Percentiles rank a stretch among this genome's conserved stretches.
Evolutionary conservation across 2,888 invertebrate genomes (phyloP).

Genomic region (Dromius quadrimaculatus): DNA sequence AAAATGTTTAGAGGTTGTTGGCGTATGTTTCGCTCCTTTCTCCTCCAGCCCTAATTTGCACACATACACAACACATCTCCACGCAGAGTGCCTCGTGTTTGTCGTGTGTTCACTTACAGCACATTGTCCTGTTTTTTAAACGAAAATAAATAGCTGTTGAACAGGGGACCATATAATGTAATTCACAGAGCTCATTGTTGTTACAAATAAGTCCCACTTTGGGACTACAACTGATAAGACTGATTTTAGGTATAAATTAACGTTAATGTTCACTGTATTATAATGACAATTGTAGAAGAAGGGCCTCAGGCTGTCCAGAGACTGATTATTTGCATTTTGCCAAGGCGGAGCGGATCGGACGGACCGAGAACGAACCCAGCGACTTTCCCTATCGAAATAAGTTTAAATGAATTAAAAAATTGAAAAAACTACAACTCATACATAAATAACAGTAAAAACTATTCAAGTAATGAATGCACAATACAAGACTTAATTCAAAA

Average conservation of each 20-base stretch:
- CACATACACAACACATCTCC: slow-evolving; percentile 33
- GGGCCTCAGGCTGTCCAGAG: slow-evolving; percentile 38
- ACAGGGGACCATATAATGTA: slow-evolving; percentile 50
- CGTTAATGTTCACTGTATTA: slow-evolving; percentile 46
- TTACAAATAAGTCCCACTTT: slow-evolving; percentile 38
- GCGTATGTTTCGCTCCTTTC: slow-evolving; percentile 18
- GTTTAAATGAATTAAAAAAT: slow-evolving; percentile 21
- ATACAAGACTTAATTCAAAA: too few species aligned
- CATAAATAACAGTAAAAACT: background rate
- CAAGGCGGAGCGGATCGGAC: slow-evolving; percentile 47
- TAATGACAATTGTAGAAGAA: slow-evolving; percentile 31
- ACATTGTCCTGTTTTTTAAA: slow-evolving; percentile 27
- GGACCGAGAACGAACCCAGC: slow-evolving; percentile 44
- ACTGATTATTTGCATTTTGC: slow-evolving; percentile 49
- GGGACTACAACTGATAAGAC: slow-evolving; percentile 46
- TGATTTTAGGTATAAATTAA: slow-evolving; percentile 50
- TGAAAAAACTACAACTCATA: slow-evolving; percentile 5
- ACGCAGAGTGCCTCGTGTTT: slow-evolving; percentile 48
- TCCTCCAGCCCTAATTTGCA: slow-evolving; percentile 31
- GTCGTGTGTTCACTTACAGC: slow-evolving; percentile 44
- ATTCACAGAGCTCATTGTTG: slow-evolving; percentile 48
- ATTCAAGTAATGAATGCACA: too few species aligned
- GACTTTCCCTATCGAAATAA: slow-evolving; percentile 27
- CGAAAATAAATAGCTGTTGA: slow-evolving; percentile 45
- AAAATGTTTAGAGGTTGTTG: slow-evolving; percentile 1